Conservation (phyloP, 2,113 vertebrate genomes). For the Triplophysa siluroides region DNA sequence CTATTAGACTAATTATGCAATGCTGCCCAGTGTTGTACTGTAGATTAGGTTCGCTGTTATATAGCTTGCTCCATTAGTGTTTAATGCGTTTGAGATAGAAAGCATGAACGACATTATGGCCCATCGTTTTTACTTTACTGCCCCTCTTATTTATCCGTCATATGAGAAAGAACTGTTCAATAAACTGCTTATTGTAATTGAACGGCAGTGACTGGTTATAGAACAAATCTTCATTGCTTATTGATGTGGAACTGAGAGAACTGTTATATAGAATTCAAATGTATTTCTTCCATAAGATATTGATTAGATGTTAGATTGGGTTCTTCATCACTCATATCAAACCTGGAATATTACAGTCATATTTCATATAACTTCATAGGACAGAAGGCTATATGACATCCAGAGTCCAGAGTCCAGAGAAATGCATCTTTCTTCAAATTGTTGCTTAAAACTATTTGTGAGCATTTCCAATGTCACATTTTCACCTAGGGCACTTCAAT, state of each 20-base stretch:
- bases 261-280: not conserved
- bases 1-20: not conserved
- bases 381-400: too few relatives aligned
- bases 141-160: not conserved
- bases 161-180: not conserved
- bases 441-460: not conserved
- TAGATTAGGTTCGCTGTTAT: not conserved
- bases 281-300: not conserved
- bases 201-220: too few relatives aligned
- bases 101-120: not conserved
- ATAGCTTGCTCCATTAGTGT: not conserved
- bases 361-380: not conserved
- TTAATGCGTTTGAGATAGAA: not conserved
- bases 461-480: not conserved
- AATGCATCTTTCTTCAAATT: too few relatives aligned
- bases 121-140: not conserved
- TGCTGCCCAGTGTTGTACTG: not conserved
- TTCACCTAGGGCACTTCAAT: not conserved
- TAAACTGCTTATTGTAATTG: not conserved
- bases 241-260: not conserved
- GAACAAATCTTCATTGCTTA: not conserved
- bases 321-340: constrained; percentile 14
- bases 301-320: not conserved
- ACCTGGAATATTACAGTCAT: constrained; percentile 19
- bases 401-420: too few relatives aligned